Percentiles rank a stretch among this genome's conserved stretches.
Conservation (phyloP, 1,140 invertebrate genomes). For the Bathynomus jamesi region DNA sequence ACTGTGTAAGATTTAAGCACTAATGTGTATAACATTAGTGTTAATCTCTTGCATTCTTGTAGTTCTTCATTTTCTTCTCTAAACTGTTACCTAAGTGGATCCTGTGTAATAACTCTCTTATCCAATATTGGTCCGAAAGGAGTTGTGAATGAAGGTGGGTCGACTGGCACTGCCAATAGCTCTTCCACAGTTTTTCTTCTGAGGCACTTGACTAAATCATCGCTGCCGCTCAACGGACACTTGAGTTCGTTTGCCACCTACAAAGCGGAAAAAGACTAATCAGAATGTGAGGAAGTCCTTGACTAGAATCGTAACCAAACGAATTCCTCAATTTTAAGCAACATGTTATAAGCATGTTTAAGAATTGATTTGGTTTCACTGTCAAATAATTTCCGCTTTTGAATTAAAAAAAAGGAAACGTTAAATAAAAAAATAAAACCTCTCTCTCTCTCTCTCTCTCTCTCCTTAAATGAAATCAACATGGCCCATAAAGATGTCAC, state of each 20-base stretch:
- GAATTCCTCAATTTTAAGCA: too few species aligned
- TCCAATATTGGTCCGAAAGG: conserved; percentile 73
- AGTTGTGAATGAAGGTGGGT: conserved; percentile 51
- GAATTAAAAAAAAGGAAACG: too few species aligned
- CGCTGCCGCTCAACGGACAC: conserved; percentile 53
- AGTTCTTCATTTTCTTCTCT: too few species aligned
- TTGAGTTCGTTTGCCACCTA: conserved; percentile 69
- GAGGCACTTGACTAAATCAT: conserved; percentile 54
- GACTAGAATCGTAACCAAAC: too few species aligned
- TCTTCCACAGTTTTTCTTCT: conserved; percentile 56
- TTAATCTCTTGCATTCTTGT: too few species aligned
- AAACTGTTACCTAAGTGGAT: conserved; percentile 44
- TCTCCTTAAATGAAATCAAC: too few species aligned
- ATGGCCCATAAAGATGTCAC: too few species aligned
- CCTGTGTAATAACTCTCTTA: conserved; percentile 66
- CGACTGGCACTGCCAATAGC: conserved; percentile 53
- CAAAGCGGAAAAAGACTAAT: conserved; percentile 54
- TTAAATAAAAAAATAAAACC: not conserved
- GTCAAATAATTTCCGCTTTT: too few species aligned
- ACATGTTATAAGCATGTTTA: too few species aligned
- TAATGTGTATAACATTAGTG: not conserved
- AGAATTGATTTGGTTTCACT: too few species aligned
- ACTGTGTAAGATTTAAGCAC: too few species aligned
- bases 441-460: not conserved
- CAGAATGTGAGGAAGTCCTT: too few species aligned